These are phyloP conservation scores for Monopis laevigella DNA, from an alignment of 2,888 invertebrate species.

Conservation along the genomic window DNA sequence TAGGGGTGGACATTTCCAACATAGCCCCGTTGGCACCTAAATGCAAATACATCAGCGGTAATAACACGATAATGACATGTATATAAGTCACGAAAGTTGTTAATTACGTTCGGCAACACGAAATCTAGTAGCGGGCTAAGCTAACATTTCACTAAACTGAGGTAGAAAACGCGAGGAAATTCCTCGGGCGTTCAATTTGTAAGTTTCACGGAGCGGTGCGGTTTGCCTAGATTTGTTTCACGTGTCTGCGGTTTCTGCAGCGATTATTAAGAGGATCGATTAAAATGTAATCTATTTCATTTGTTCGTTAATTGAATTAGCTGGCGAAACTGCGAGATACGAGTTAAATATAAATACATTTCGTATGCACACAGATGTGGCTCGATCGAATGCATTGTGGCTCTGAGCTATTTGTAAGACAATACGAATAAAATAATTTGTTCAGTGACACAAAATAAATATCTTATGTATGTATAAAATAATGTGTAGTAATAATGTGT, in stretches of 20 bases:
- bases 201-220: slow-evolving; percentile 3
- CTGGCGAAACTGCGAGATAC: too few relatives aligned
- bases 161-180: too few relatives aligned
- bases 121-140: too few relatives aligned
- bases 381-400: not conserved
- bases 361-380: not conserved
- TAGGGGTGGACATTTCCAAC: not conserved
- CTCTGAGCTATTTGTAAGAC: not conserved
- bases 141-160: too few relatives aligned
- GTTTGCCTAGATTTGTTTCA: slow-evolving; percentile 5
- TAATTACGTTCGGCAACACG: too few relatives aligned
- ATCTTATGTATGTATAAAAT: not conserved
- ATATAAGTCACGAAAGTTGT: too few relatives aligned
- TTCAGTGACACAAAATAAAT: not conserved
- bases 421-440: not conserved
- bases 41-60: not conserved
- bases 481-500: slow-evolving; percentile 20
- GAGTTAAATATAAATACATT: too few relatives aligned
- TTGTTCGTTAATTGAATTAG: too few relatives aligned
- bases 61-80: too few relatives aligned
- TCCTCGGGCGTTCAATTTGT: too few relatives aligned
- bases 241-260: slow-evolving; percentile 4
- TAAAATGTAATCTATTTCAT: too few relatives aligned
- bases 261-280: too few relatives aligned
- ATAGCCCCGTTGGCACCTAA: slow-evolving; percentile 3